phyloP scores from a whole-genome alignment of 2,113 vertebrate species.

The Anhinga rufa region DNA sequence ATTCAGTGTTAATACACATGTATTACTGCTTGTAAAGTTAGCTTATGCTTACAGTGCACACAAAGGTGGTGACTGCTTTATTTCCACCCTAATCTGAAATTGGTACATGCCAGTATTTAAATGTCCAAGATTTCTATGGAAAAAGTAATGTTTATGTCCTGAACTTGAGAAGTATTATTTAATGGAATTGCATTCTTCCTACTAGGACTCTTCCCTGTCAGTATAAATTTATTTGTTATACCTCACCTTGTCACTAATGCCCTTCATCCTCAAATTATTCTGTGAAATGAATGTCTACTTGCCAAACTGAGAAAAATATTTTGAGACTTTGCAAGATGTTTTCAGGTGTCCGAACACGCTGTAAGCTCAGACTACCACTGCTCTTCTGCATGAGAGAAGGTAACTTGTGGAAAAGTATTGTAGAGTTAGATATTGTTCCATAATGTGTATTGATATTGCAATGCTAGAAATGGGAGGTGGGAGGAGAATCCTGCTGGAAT shows the following conservation, averaged over 20 bases:
- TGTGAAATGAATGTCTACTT: not conserved
- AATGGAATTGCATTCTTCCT: not conserved
- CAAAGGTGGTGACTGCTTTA: not conserved
- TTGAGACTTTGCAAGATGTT: not conserved
- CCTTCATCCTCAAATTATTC: not conserved
- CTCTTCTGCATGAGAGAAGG: not conserved
- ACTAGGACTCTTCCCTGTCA: not conserved
- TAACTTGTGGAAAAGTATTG: not conserved
- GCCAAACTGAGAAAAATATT: not conserved
- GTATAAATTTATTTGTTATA: not conserved
- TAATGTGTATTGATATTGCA: not conserved
- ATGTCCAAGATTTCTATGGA: not conserved
- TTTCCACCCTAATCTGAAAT: not conserved
- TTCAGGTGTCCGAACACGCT: not conserved
- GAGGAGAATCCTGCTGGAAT: not conserved
- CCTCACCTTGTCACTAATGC: not conserved
- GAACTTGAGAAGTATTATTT: not conserved
- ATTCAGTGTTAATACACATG: not conserved
- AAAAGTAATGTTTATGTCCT: not conserved
- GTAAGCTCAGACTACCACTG: not conserved
- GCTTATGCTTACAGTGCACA: not conserved
- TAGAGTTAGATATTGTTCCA: not conserved
- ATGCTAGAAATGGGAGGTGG: not conserved
- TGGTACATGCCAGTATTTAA: not conserved
- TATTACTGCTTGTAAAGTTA: constrained; percentile 4